phyloP scores from a whole-genome alignment of 2,113 vertebrate species.

The Gulo gulo region DNA sequence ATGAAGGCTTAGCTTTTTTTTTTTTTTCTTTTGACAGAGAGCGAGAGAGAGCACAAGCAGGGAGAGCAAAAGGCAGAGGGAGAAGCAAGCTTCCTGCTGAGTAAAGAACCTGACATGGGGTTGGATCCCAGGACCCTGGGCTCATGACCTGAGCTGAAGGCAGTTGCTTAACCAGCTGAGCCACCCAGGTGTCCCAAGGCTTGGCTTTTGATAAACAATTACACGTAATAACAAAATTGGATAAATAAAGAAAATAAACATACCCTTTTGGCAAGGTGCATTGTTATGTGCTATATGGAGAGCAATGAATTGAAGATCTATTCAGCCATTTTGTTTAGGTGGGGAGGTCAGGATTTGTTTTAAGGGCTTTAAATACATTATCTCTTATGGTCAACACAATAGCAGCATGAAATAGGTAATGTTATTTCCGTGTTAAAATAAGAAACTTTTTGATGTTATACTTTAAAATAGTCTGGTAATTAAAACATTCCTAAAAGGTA shows the following conservation, averaged over 20 bases:
- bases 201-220: neutral
- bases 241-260: slow-evolving; percentile 1
- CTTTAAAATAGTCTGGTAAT: neutral
- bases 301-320: neutral
- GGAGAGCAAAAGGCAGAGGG: too few relatives aligned
- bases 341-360: neutral
- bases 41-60: too few relatives aligned
- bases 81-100: too few relatives aligned
- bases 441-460: neutral
- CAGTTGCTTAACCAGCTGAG: too few relatives aligned
- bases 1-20: neutral
- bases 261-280: neutral
- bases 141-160: too few relatives aligned
- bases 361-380: neutral
- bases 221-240: neutral
- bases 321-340: neutral
- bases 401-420: neutral
- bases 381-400: neutral
- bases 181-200: neutral
- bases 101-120: too few relatives aligned
- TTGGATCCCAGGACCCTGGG: too few relatives aligned
- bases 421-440: neutral
- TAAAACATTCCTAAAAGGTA: neutral
- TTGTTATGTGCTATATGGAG: neutral
- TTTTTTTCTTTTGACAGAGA: too few relatives aligned